Conservation (phyloP, 2,797 vertebrate species). For the Odontamblyopus rebecca region DNA sequence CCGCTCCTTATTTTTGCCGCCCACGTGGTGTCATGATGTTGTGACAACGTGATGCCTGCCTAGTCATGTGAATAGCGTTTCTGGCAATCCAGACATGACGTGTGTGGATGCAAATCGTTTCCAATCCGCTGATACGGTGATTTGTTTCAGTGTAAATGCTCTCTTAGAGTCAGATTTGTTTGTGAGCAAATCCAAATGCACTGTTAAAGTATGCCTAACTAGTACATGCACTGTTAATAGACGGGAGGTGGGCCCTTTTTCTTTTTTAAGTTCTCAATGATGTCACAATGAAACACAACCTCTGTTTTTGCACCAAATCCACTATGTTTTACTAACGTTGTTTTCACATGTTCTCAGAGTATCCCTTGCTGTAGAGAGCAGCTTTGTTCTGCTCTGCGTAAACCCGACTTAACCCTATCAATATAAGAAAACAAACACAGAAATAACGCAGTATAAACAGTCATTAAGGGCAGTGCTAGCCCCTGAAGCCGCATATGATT, state of each 20-base stretch:
- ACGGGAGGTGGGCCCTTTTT: neutral
- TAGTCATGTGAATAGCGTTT: too few relatives aligned
- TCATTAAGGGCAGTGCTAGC: constrained; percentile 26
- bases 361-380: constrained; percentile 15
- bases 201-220: neutral
- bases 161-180: neutral
- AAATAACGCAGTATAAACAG: constrained; percentile 24
- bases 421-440: constrained; percentile 21
- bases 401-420: constrained; percentile 20
- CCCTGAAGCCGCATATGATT: constrained; percentile 33
- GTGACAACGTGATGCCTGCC: too few relatives aligned
- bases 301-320: constrained; percentile 40
- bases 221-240: neutral
- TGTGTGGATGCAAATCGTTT: too few relatives aligned
- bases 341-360: constrained; percentile 12
- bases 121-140: too few relatives aligned
- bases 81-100: too few relatives aligned
- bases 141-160: too few relatives aligned
- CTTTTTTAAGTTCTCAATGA: constrained; percentile 23
- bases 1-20: too few relatives aligned
- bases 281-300: constrained; percentile 41
- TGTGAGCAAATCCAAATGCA: neutral
- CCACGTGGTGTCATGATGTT: too few relatives aligned
- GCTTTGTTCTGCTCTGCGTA: constrained; percentile 16
- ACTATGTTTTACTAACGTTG: constrained; percentile 34